A percentile compares a stretch with the other conserved stretches of the same genome.
Evolutionary conservation across 2,797 vertebrate species (phyloP).

Genomic region (Cynopterus sphinx): DNA sequence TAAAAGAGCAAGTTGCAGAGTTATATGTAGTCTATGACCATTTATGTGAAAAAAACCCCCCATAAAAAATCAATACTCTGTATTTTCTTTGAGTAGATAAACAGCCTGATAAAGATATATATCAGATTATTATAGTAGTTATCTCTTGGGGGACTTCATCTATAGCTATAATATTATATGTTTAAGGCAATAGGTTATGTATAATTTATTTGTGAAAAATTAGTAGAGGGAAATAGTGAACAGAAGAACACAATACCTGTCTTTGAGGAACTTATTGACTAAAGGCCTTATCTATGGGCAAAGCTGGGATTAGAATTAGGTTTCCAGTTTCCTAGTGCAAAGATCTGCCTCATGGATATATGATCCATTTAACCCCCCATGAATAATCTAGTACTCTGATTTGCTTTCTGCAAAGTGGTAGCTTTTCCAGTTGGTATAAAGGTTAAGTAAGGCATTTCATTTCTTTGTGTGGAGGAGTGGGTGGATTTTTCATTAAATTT

Average conservation of each 20-base stretch:
- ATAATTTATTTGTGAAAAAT: constrained; percentile 53
- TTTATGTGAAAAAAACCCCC: background rate
- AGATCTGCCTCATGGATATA: background rate
- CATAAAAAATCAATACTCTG: background rate
- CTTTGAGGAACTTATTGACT: constrained; percentile 42
- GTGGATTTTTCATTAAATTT: background rate
- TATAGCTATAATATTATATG: background rate
- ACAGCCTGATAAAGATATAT: background rate
- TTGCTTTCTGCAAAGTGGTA: constrained; percentile 45
- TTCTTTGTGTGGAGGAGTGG: background rate
- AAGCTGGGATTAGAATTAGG: constrained; percentile 32
- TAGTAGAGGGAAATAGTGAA: background rate
- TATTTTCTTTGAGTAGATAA: background rate
- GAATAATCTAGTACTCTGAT: background rate
- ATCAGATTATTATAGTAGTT: background rate
- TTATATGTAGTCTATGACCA: background rate
- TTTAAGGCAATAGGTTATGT: background rate
- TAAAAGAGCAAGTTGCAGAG: constrained; percentile 5
- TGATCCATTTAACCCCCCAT: background rate
- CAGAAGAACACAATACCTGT: background rate
- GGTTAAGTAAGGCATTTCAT: constrained; percentile 31
- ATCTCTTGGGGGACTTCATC: background rate
- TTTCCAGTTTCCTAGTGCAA: constrained; percentile 33
- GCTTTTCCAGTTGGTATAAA: constrained; percentile 30
- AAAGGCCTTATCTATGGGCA: constrained; percentile 4